These are phyloP conservation scores for Falco concolor DNA, from an alignment of 2,797 vertebrate species.

Conservation along the genomic window DNA sequence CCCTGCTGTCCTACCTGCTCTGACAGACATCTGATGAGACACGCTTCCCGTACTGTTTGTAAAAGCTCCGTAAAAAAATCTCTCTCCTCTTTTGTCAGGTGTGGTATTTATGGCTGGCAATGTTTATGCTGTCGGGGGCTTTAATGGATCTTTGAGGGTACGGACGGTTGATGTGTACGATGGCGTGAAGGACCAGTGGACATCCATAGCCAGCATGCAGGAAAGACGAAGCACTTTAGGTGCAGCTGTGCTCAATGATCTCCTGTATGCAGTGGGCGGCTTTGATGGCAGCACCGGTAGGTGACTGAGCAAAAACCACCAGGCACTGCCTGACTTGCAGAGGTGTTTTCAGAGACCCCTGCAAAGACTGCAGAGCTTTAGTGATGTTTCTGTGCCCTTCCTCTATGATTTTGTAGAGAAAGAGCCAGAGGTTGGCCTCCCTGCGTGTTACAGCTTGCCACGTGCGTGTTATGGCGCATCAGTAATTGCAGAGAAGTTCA, in stretches of 20 bases:
- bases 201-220: slow-evolving; percentile 90
- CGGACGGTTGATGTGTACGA: slow-evolving; percentile 93
- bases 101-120: slow-evolving; percentile 90
- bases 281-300: slow-evolving; percentile 96
- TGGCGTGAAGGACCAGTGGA: slow-evolving; percentile 88
- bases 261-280: slow-evolving; percentile 92
- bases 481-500: neutral
- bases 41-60: accelerated
- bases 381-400: neutral
- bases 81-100: slow-evolving; percentile 70
- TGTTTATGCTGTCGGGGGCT: slow-evolving; percentile 91
- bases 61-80: neutral
- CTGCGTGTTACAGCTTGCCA: neutral
- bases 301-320: neutral
- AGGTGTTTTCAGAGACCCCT: neutral
- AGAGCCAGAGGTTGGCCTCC: neutral
- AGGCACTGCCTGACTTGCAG: neutral
- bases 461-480: accelerated
- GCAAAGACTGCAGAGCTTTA: neutral
- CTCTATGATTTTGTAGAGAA: neutral
- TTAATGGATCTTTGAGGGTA: slow-evolving; percentile 91
- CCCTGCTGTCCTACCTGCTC: neutral
- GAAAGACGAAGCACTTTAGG: slow-evolving; percentile 92
- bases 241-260: slow-evolving; percentile 86
- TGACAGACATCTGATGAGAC: neutral